Base-by-base conservation (phyloP, 2,888 invertebrate species). In the Dicycla oo region DNA sequence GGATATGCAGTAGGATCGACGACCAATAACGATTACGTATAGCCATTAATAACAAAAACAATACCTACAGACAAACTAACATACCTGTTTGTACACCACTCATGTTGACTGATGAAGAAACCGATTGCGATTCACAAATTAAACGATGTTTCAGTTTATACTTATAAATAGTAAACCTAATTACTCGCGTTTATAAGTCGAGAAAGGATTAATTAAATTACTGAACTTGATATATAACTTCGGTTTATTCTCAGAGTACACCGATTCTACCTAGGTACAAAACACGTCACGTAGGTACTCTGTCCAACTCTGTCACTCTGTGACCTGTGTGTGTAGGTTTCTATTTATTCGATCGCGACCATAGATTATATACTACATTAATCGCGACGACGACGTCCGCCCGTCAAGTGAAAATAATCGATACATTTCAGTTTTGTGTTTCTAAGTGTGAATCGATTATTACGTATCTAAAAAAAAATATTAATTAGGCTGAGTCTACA, bases 1-100 rank as follows among this genome's bases (percentile, higher is more conserved):
- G 11, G 7, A 47, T 40, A 60, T 11, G 23, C 18, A 15, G 20
- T n/a, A 13, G 10, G 6, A 43, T 62, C 11, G 23, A n/a, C 4
- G 58, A 61, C 1, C 18, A 34, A 3, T 10, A 63, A 51, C 30
- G 64, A 45, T 57, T 73, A 60, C 34, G n/a, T 45, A 57, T 66
- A n/a, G 49, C 8, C 10, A 56, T 13, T 43, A 82, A 66, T 61
- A 75, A 80, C 64, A 82, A 78, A 78, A 73, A 62, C 73, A 81
- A 67, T 70, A 62, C 15, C 8, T 47, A 66, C 13, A 75, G 68
- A 65, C 34, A 58, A 77, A 70, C 43, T 70, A 77, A 88, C 93
- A 87, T 88, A 93, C 94, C 94, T 91, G 94, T 92, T 89, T 93
- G 94, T 81, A 94, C 91, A 80, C 93, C 93, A 88, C 94, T 94